These are phyloP conservation scores for Volucella zonaria DNA, from an alignment of 2,888 invertebrate genomes.

Conservation along the genomic window DNA sequence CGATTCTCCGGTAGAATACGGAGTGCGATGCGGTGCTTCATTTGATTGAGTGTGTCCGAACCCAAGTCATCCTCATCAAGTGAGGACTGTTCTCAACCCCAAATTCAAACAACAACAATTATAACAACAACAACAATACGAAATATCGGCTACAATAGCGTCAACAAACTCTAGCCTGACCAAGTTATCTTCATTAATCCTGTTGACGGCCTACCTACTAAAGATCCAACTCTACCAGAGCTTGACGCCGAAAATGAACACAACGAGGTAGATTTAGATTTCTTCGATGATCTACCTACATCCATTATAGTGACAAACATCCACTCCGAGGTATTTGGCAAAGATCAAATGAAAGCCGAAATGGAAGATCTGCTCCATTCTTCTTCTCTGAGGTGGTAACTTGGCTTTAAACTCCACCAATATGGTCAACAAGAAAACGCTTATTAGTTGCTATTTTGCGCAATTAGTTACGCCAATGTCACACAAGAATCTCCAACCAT, in stretches of 20 bases:
- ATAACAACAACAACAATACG: constrained; percentile 74
- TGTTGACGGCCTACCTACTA: constrained; percentile 92
- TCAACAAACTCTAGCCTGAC: constrained; percentile 83
- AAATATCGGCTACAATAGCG: constrained; percentile 77
- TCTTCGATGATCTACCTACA: constrained; percentile 92
- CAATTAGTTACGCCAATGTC: constrained; percentile 92
- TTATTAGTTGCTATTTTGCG: constrained; percentile 97
- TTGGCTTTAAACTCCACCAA: constrained; percentile 96
- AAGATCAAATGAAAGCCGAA: constrained; percentile 86
- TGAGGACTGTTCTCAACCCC: constrained; percentile 16
- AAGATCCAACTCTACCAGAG: constrained; percentile 90
- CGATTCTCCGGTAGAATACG: constrained; percentile 23
- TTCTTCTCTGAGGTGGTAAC: constrained; percentile 91
- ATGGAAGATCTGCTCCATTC: constrained; percentile 94
- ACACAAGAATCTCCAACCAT: constrained; percentile 91
- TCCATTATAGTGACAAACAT: constrained; percentile 95
- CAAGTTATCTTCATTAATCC: constrained; percentile 93
- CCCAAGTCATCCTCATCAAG: not conserved
- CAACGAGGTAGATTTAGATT: constrained; percentile 87
- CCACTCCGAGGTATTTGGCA: constrained; percentile 89
- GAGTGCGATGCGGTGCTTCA: not conserved
- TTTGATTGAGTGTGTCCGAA: constrained; percentile 20
- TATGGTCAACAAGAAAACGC: constrained; percentile 90
- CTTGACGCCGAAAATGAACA: constrained; percentile 88
- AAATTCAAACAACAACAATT: constrained; percentile 75